phyloP scores from a whole-genome alignment of 2,113 vertebrate species.

The Rhabdornis inornatus region DNA sequence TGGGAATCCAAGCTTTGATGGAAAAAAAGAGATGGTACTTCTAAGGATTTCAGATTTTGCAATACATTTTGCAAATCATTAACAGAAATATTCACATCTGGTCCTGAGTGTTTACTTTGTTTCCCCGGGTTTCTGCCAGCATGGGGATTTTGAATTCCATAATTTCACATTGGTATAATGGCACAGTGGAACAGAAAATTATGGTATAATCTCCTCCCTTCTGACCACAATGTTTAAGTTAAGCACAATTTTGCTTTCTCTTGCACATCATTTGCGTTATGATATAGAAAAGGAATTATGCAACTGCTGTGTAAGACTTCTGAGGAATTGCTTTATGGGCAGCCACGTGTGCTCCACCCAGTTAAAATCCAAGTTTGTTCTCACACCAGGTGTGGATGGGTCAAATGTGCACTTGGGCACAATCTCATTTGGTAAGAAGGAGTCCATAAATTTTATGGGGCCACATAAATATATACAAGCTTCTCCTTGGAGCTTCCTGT shows the following conservation, averaged over 20 bases:
- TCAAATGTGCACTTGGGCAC: background rate
- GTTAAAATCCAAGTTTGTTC: background rate
- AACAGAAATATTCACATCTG: background rate
- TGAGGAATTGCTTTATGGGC: background rate
- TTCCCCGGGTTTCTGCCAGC: background rate
- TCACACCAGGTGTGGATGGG: background rate
- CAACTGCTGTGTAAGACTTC: background rate
- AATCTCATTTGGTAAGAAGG: background rate
- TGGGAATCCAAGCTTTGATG: background rate
- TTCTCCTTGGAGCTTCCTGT: background rate
- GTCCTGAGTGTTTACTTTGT: background rate
- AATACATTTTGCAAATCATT: background rate
- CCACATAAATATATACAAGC: background rate
- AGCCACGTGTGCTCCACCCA: background rate
- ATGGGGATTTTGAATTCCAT: background rate
- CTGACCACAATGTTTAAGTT: background rate
- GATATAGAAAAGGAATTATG: background rate
- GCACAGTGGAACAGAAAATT: background rate
- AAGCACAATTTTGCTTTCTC: background rate
- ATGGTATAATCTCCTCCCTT: background rate
- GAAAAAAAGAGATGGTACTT: background rate
- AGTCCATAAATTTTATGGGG: background rate
- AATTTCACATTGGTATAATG: background rate
- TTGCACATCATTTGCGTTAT: background rate
- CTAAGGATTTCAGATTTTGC: background rate